Base-by-base conservation (phyloP, 2,888 invertebrate species). In the Lomographa bimaculata region DNA sequence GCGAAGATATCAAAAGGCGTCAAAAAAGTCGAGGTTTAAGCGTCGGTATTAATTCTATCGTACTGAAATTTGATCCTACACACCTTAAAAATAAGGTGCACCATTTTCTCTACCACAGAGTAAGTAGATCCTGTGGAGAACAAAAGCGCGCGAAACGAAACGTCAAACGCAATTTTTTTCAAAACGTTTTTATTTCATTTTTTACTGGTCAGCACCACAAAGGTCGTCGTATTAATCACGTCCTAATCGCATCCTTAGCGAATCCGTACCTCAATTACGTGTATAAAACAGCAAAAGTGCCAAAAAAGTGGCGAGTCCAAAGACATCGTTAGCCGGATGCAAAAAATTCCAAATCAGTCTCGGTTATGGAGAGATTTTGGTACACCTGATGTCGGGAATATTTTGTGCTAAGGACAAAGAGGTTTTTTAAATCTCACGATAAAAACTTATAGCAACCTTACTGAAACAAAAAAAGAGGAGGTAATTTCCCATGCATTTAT, bases 241-340 rank as follows among this genome's bases (percentile, higher is more conserved):
- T 47, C 62, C 71, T 83, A 85, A 87, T 87, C 81, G 86, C 78
- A 83, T 83, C 82, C 82, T 84, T 85, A 82, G 76, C 80, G 80
- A 85, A 86, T 83, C 54, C 52, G 71, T 48, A 71, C 83, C 84
- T 79, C 85, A 87, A 87, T 87, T 84, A 85, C 74, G 57, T 72
- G 73, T 71, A 79, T 82, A 75, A 82, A 84, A 78, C 71, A 75
- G 63, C 58, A 54, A 71, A 73, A 73, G 64, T 71, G 71, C 71
- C 71, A 77, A 82, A 84, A 81, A 80, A 80, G 61, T 55, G 52
- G 58, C 57, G 49, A 61, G 60, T 53, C 64, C 62, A 71, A 78
- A 79, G 74, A 75, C 73, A 70, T 81, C 80, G 77, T 82, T 80
- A 82, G 64, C 64, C 54, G 33, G 33, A 38, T 33, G 68, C 67